A percentile compares a stretch with the other conserved stretches of the same genome.
phyloP scores from a whole-genome alignment of 2,113 vertebrate species.

The Dicaeum eximium region DNA sequence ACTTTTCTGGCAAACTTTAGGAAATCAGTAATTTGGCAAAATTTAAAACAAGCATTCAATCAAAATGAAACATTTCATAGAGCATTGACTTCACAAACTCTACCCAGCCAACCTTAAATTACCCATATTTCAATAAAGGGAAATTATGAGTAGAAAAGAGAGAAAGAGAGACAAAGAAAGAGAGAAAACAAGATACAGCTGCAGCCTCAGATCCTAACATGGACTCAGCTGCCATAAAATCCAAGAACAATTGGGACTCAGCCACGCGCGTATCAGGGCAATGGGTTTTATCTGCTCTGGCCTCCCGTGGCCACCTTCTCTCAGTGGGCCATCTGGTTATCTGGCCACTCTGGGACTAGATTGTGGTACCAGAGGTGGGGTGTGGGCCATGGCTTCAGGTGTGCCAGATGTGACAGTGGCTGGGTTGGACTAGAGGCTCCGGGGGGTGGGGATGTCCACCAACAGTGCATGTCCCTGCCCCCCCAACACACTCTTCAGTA shows the following conservation, averaged over 20 bases:
- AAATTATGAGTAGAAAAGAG: not conserved
- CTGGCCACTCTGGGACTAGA: not conserved
- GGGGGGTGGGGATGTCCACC: rapidly evolving
- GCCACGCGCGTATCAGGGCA: rapidly evolving
- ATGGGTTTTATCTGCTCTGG: not conserved
- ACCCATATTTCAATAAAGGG: not conserved
- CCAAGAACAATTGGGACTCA: rapidly evolving
- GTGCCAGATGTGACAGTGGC: not conserved
- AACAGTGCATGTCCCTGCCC: not conserved
- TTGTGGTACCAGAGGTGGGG: not conserved
- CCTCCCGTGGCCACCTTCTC: not conserved
- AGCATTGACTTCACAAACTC: not conserved
- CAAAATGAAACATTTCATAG: not conserved
- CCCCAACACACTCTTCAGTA: too few species aligned
- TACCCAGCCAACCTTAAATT: not conserved
- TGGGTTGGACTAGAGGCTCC: not conserved
- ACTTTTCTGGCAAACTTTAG: not conserved
- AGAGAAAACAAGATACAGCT: not conserved
- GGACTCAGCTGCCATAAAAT: not conserved
- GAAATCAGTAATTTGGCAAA: not conserved
- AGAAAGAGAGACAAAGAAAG: not conserved
- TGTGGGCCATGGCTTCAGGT: not conserved
- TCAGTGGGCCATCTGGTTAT: rapidly evolving
- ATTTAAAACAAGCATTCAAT: not conserved
- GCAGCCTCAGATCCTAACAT: not conserved